Percentiles rank a stretch among this genome's conserved stretches.
phyloP scores from a whole-genome alignment of 2,888 invertebrate species.

The Ernsta delagoae region DNA sequence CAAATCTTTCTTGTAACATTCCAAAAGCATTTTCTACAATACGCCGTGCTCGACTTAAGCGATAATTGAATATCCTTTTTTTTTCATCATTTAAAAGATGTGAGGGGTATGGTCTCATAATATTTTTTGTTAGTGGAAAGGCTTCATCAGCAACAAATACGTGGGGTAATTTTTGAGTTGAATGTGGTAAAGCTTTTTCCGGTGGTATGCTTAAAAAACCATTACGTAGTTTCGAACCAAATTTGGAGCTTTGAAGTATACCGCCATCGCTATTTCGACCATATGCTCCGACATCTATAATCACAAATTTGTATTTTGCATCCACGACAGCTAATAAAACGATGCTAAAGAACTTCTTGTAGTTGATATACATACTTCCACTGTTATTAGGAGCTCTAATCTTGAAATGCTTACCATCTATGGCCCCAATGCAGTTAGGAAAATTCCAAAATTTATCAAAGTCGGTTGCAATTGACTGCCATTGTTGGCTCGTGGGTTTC shows the following conservation, averaged over 20 bases:
- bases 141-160: conserved; percentile 12
- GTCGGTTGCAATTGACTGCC: conserved; percentile 38
- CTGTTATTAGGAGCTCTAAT: conserved; percentile 45
- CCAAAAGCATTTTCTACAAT: conserved; percentile 44
- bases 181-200: not conserved
- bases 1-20: conserved; percentile 20
- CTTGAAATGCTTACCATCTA: conserved; percentile 41
- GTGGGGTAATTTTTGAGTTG: not conserved
- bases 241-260: conserved; percentile 35
- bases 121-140: conserved; percentile 1
- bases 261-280: conserved; percentile 37
- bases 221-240: conserved; percentile 12
- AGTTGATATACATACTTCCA: conserved; percentile 48
- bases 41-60: conserved; percentile 34
- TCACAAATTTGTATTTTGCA: conserved; percentile 36
- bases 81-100: conserved; percentile 5
- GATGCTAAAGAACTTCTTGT: conserved; percentile 43
- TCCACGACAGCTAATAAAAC: conserved; percentile 40
- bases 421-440: conserved; percentile 11
- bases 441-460: conserved; percentile 30
- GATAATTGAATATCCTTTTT: conserved; percentile 24
- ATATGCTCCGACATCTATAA: conserved; percentile 39
- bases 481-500: conserved; percentile 38
- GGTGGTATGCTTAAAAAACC: not conserved
- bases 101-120: conserved; percentile 3